These are phyloP conservation scores for Caenorhabditis sp. DNA, from an alignment of 2,888 invertebrate species.

Conservation along the genomic window DNA sequence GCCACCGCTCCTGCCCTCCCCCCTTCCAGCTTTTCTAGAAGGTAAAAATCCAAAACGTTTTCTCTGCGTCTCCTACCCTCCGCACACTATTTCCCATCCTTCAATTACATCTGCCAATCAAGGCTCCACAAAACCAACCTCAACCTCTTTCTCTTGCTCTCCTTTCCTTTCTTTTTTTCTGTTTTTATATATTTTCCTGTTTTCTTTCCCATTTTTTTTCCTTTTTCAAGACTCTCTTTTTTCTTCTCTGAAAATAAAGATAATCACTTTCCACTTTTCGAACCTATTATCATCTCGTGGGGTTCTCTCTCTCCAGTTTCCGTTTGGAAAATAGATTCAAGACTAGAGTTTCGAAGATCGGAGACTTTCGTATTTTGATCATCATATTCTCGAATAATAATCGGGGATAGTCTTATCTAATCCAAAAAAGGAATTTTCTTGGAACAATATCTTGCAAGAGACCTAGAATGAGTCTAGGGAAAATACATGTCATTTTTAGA, in stretches of 20 bases:
- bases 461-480: neutral
- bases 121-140: conserved; percentile 22
- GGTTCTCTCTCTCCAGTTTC: neutral
- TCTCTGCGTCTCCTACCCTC: conserved; percentile 38
- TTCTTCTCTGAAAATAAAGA: neutral
- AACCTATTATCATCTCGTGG: conserved; percentile 13
- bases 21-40: neutral
- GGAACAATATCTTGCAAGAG: neutral
- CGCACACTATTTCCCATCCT: conserved; percentile 10
- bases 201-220: conserved; percentile 1
- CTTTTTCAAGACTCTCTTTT: neutral
- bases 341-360: neutral
- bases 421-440: neutral
- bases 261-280: conserved; percentile 11
- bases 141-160: neutral
- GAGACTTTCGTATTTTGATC: neutral
- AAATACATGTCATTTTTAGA: too few species aligned
- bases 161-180: neutral
- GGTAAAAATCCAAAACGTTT: neutral
- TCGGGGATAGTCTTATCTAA: neutral
- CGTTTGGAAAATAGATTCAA: neutral
- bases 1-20: too few species aligned
- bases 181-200: conserved; percentile 15
- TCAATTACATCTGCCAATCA: conserved; percentile 64
- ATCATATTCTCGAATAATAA: neutral